Evolutionary conservation across 2,113 vertebrate genomes (phyloP), one percentile per base, ranked within the genome.

Genomic region (Embiotoca jacksoni): DNA sequence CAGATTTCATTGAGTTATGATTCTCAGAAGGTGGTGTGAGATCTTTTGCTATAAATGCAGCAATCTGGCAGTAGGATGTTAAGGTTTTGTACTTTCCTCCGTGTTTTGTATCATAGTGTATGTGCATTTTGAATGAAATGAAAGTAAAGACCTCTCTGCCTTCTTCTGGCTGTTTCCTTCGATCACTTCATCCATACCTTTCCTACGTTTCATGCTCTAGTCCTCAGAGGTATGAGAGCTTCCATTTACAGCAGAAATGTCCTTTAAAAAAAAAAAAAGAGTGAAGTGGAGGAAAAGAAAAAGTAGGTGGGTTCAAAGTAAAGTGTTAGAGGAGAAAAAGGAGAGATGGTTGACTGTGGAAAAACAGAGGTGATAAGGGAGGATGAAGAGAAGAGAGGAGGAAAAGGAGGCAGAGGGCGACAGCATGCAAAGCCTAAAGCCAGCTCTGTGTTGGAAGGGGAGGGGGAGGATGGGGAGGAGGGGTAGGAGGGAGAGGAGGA

Each of bases 381-480:
- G 41, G 63, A 41, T 1, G 23, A 23, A 23, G 77, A 57, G 58
- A 58, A 64, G 71, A 61, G 52, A 47, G 58, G 52, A 70, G 61
- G 66, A 68, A 3, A 52, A 52, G 59, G 56, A 72, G 41, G 55
- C 52, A 9, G 80, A 59, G 71, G 56, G 63, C 73, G 56, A 60
- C 41, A n/a, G 41, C 33, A 60, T 47, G 65, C 33, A 33, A 36
- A 81, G 82, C 81, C 88, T 83, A 89, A 89, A 84, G 69, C 77
- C 58, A 67, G 55, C 55, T 75, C 65, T 73, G 58, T 70, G 78
- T 57, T 75, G 78, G 71, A 39, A 59, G 72, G 52, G 60, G 84
- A 77, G 89, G 72, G 84, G 73, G 63, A 68, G 80, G 32, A 83
- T 58, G 83, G 84, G 80, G 32, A 83, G 62, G 83, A 84, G 89